A percentile compares a stretch with the other conserved stretches of the same genome.
These are phyloP conservation scores for Astyanax mexicanus DNA, from an alignment of 2,797 vertebrate species.

Conservation along the genomic window DNA sequence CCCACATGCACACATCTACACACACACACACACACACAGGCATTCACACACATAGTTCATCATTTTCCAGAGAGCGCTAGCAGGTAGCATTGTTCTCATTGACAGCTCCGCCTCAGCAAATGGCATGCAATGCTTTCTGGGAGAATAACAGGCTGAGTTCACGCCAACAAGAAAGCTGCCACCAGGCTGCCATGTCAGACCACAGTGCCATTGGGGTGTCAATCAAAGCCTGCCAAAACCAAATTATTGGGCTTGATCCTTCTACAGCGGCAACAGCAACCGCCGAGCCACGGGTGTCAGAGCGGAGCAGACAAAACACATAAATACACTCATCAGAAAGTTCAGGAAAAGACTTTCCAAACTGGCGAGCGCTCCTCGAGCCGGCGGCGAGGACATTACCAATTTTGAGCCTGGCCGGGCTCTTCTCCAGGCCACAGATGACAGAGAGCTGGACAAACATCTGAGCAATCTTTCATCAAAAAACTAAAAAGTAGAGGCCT, in stretches of 20 bases:
- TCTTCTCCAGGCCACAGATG: conserved; percentile 6
- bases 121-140: conserved; percentile 56
- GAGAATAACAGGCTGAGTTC: conserved; percentile 65
- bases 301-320: conserved; percentile 19
- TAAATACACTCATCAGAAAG: conserved; percentile 41
- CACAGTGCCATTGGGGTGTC: conserved; percentile 58
- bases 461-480: conserved; percentile 15
- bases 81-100: conserved; percentile 61
- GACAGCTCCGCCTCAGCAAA: conserved; percentile 61
- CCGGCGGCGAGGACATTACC: conserved; percentile 5
- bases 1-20: conserved; percentile 1
- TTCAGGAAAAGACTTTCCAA: conserved; percentile 13
- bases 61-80: conserved; percentile 49
- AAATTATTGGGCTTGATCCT: conserved; percentile 57
- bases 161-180: conserved; percentile 68
- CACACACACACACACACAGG: not conserved
- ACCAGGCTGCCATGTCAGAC: conserved; percentile 64
- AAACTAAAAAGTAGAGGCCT: not conserved
- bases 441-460: conserved; percentile 26
- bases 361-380: not conserved
- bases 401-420: conserved; percentile 10
- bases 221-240: conserved; percentile 59
- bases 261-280: conserved; percentile 19
- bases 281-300: conserved; percentile 33
- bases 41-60: conserved; percentile 21